Evolutionary conservation across 2,113 vertebrate species (phyloP), one percentile per base, ranked within the genome.

Genomic region (Steatornis caripensis): DNA sequence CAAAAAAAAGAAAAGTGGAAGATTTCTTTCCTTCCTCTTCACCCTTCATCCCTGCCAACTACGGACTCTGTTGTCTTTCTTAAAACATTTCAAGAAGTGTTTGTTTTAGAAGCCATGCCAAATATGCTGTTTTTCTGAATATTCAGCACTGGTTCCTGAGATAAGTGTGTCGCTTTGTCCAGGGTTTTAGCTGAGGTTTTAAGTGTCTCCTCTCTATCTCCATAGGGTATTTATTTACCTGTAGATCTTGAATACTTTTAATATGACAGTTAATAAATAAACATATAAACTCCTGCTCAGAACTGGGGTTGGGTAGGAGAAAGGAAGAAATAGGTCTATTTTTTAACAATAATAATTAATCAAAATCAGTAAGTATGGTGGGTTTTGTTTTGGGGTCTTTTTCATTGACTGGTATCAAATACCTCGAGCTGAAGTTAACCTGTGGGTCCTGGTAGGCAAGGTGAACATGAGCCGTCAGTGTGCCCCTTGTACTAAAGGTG

Each of bases 1-100:
- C 55, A 77, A 85, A 90, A 75, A 61, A 19, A 43, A 41, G 43
- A 61, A 19, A 43, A 41, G 43, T 76, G 22, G 5, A 80, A 54
- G 5, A 58, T 93, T 89, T 89, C 13, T 93, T 88, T 93, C 66
- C 69, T 94, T 92, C 62, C 84, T 83, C 39, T 85, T 94, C 30
- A 24, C 5, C 22, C 6, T 87, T 41, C 29, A 72, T 65, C 54
- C 27, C 11, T 90, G 66, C 66, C 75, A 92, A 57, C 58, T 80
- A 11, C 2, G 7, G 13, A 60, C 18, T 27, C 3, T n/a, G 43
- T 72, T 0, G 0, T 61, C 14, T 87, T 70, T 66, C 60, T 89
- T 64, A 51, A 72, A 94, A 90, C 49, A 69, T 36, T 90, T 95
- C 5, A 66, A 65, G 26, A 88, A 88, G 32, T 68, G 53, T 61